Conservation (phyloP, 1,140 invertebrate genomes). For the Nomia melanderi region DNA sequence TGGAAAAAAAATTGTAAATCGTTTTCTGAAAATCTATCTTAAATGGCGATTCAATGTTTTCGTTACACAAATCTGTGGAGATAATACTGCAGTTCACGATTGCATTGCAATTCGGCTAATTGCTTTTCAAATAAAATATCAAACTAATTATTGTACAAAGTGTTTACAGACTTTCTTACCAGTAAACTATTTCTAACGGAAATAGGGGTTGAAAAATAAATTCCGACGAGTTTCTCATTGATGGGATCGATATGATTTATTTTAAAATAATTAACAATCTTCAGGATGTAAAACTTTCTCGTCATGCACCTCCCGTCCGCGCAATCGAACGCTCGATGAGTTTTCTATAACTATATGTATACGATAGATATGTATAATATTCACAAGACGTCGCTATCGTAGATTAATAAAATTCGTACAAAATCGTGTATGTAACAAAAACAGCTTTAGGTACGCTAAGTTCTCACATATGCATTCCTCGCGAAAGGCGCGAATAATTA, state of each 20-base stretch:
- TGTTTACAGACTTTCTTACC: too few species aligned
- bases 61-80: not conserved
- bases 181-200: not conserved
- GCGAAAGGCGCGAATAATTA: conserved; percentile 35
- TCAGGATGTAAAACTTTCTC: conserved; percentile 49
- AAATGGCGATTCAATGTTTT: too few species aligned
- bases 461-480: conserved; percentile 37
- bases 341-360: conserved; percentile 66
- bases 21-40: too few species aligned
- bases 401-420: conserved; percentile 77
- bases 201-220: not conserved
- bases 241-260: conserved; percentile 71
- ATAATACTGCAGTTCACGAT: too few species aligned
- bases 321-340: conserved; percentile 7
- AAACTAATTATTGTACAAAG: too few species aligned
- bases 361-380: conserved; percentile 78
- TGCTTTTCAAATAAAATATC: not conserved
- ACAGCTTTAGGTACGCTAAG: conserved; percentile 64
- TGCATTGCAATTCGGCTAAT: too few species aligned
- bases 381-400: conserved; percentile 69
- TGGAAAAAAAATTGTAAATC: too few species aligned
- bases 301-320: conserved; percentile 8
- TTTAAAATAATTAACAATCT: conserved; percentile 78
- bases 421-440: conserved; percentile 76
- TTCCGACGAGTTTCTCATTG: not conserved